Evolutionary conservation across 2,797 vertebrate genomes (phyloP).

Genomic region (Gobio occitaniae): DNA sequence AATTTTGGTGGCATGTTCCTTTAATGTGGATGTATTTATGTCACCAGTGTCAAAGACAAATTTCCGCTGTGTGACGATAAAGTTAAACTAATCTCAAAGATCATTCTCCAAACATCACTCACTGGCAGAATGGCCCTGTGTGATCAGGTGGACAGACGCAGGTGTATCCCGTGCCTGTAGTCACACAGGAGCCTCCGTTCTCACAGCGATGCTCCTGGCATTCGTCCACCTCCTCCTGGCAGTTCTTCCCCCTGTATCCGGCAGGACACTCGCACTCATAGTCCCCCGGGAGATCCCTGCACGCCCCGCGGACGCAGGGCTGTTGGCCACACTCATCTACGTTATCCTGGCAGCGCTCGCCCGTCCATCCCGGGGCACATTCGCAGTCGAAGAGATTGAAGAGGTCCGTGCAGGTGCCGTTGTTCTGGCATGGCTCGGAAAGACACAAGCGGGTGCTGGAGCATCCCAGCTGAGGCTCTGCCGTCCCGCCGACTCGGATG

Average conservation of each 20-base stretch:
- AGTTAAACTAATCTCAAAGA: too few relatives aligned
- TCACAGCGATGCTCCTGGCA: slow-evolving; percentile 83
- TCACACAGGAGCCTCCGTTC: slow-evolving; percentile 81
- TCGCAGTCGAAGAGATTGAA: slow-evolving; percentile 86
- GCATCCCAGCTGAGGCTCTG: slow-evolving; percentile 79
- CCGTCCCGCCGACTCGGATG: slow-evolving; percentile 41
- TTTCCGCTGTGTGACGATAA: too few relatives aligned
- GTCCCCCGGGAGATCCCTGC: slow-evolving; percentile 79
- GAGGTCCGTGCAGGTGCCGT: slow-evolving; percentile 84
- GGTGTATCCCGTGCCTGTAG: slow-evolving; percentile 73
- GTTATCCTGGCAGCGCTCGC: slow-evolving; percentile 79
- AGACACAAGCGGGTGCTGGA: slow-evolving; percentile 79
- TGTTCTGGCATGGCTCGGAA: slow-evolving; percentile 83
- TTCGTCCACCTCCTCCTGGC: slow-evolving; percentile 84
- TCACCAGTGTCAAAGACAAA: too few relatives aligned
- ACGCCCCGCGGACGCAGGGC: slow-evolving; percentile 85
- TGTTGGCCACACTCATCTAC: slow-evolving; percentile 82
- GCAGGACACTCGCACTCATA: slow-evolving; percentile 87
- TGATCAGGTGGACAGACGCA: slow-evolving; percentile 81
- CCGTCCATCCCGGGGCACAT: slow-evolving; percentile 86
- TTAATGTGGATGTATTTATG: too few relatives aligned
- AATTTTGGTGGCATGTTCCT: too few relatives aligned
- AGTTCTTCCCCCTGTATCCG: slow-evolving; percentile 85
- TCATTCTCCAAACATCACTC: slow-evolving; percentile 61
- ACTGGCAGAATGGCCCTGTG: slow-evolving; percentile 85